Evolutionary conservation across 1,140 invertebrate genomes (phyloP), one percentile per base, ranked within the genome.

Genomic region (Sitophilus oryzae): DNA sequence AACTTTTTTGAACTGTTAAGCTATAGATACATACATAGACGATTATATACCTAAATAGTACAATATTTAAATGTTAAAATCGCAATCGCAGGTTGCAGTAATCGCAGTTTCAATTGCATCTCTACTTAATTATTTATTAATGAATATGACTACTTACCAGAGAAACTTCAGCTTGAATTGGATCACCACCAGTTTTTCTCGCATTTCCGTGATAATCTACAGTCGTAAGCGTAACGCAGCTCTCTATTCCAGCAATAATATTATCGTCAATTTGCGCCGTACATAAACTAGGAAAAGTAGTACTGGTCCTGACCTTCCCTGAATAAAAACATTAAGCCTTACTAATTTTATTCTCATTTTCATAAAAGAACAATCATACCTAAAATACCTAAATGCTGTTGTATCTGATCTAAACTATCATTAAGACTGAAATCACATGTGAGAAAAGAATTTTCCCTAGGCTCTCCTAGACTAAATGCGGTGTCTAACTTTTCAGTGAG

Each of bases 151-250:
- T 14, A 11, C 52, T 54, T 11, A 64, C 62, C 15, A 52, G 38
- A 1, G 58, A 65, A 20, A 90, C 67, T 61, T 82, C 77, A 0
- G 81, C 81, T 18, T 73, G 69, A 2, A 96, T 80, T 0, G 92
- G 91, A 77, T 96, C 93, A 1, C 91, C 90, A 41, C 91, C 90
- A 2, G 81, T 84, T 50, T 79, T 84, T 41, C 88, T 73, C 15
- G 80, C 80, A 66, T 89, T 83, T 6, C 92, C 92, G 73, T 95
- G 88, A 69, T 94, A 95, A 76, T 96, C 91, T 15, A 91, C 84
- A 5, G 91, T 90, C 19, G 78, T 78, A 3, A 93, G 75, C 15
- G 79, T 69, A 10, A 88, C 81, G 21, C 74, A 76, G 40, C 80
- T 79, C 66, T 88, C 82, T 40, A 93, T 73, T 49, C 88, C 86